Base-by-base conservation (phyloP, 2,113 vertebrate species). In the Todiramphus chloris region DNA sequence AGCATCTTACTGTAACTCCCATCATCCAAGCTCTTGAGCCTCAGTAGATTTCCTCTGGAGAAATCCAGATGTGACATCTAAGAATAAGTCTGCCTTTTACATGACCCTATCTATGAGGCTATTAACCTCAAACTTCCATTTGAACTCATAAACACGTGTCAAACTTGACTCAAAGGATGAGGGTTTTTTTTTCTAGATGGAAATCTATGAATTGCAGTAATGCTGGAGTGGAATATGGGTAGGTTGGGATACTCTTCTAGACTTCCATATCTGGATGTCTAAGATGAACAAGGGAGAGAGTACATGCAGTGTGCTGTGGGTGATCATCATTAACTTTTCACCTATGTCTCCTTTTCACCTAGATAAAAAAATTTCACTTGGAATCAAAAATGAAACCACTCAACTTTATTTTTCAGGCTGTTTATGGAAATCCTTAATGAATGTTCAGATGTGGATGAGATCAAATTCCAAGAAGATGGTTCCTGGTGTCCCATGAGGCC, bases 401-500 rank as follows among this genome's bases (percentile, higher is more conserved):
- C 12, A 9, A 59, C 73, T 67, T 93, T 96, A 10, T 37, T 55
- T 98, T 95, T 83, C 92, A 99, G 99, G 33, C 98, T 99, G 17
- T 99, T 99, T 93, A 98, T 99, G 99, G 99, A 99, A 98, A 99
- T 99, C 93, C 98, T 99, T 91, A 99, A 98, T 79, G 99, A 99
- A 96, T 99, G 99, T 97, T 99, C 99, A 15, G 99, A 99, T 93
- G 99, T 99, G 70, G 99, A 99, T 95, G 99, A 99, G 96, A 99
- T 99, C 85, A 99, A 99, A 97, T 99, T 99, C 96, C 99, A 99
- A 91, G 99, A 99, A 94, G 99, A 99, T 62, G 99, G 99, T 20
- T 99, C 99, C 23, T 99, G 99, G 99, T 99, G 99, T 91, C 99
- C 99, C 50, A 99, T 99, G 99, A 99, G 99, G 97, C 99, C 99